phyloP scores from a whole-genome alignment of 1,140 invertebrate genomes.

The Mercenaria mercenaria region DNA sequence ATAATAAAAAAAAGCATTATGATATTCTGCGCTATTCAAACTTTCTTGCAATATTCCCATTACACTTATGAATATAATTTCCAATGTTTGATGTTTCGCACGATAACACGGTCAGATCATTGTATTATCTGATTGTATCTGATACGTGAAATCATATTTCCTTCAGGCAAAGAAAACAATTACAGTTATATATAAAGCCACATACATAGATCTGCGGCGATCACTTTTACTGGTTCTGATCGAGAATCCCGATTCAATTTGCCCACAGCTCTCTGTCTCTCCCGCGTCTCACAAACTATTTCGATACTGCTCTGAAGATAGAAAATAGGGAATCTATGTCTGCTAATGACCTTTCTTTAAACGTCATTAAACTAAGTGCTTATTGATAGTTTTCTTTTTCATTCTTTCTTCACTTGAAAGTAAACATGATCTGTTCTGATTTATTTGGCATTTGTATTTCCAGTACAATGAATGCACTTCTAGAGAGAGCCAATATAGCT shows the following conservation, averaged over 20 bases:
- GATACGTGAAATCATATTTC: neutral
- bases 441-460: too few relatives aligned
- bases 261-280: neutral
- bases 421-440: too few relatives aligned
- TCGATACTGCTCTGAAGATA: neutral
- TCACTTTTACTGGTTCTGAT: neutral
- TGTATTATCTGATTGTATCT: neutral
- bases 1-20: neutral
- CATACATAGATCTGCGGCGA: neutral
- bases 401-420: too few relatives aligned
- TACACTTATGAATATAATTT: neutral
- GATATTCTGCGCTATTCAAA: neutral
- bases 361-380: too few relatives aligned
- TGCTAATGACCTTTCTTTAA: too few relatives aligned
- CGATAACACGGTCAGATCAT: neutral
- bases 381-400: too few relatives aligned
- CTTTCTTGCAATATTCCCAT: neutral
- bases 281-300: neutral
- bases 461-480: too few relatives aligned
- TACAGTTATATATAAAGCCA: neutral
- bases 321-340: too few relatives aligned
- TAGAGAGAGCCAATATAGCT: too few relatives aligned
- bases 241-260: neutral
- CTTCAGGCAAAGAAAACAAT: constrained; percentile 14
- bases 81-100: neutral